phyloP scores from a whole-genome alignment of 2,113 vertebrate species.

The Mormyrus iriodes region DNA sequence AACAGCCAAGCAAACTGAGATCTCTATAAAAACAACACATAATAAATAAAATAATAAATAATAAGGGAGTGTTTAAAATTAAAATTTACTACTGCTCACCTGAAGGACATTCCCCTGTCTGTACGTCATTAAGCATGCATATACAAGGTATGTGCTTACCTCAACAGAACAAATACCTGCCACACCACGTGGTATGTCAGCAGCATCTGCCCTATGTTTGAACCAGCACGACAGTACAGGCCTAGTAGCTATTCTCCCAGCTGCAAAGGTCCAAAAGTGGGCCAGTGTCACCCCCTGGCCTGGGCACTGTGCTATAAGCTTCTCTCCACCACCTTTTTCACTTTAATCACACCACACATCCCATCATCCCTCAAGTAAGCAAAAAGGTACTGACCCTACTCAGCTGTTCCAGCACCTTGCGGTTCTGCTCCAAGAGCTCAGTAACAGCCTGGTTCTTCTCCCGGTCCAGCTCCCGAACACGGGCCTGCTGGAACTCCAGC shows the following conservation, averaged over 20 bases:
- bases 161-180: not conserved
- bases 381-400: slow-evolving; percentile 74
- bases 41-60: no score
- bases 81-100: not conserved
- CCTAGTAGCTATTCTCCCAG: not conserved
- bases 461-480: slow-evolving; percentile 79
- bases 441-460: slow-evolving; percentile 81
- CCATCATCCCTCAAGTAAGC: not conserved
- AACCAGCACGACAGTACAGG: not conserved
- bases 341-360: not conserved
- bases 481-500: slow-evolving; percentile 84
- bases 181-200: not conserved
- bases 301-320: not conserved
- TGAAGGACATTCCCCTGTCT: not conserved
- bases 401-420: slow-evolving; percentile 91
- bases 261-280: not conserved
- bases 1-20: not conserved
- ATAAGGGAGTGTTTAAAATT: not conserved
- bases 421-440: slow-evolving; percentile 95
- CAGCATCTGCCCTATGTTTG: not conserved
- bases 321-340: not conserved
- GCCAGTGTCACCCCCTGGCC: not conserved
- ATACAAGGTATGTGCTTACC: not conserved
- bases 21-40: not conserved
- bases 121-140: not conserved